Percentiles rank a stretch among this genome's conserved stretches.
Conservation (phyloP, 2,113 vertebrate species). For the Embiotoca jacksoni region DNA sequence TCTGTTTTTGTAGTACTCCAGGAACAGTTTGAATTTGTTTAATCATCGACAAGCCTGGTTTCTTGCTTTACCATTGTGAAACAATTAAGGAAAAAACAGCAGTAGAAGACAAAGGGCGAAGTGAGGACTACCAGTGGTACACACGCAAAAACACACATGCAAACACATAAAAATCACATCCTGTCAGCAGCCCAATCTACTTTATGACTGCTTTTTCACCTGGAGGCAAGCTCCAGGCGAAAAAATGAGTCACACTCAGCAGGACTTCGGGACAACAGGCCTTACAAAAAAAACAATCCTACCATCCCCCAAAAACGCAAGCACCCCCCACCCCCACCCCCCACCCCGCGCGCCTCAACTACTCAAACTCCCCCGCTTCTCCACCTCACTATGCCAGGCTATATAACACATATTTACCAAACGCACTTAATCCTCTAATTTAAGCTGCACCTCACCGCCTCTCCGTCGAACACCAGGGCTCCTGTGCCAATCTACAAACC, state of each 20-base stretch:
- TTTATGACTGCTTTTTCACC: conserved; percentile 77
- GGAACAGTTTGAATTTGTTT: conserved; percentile 6
- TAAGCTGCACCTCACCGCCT: conserved; percentile 9
- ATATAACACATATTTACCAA: conserved; percentile 56
- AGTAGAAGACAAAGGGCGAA: conserved; percentile 7
- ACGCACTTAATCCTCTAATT: conserved; percentile 43
- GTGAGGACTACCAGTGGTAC: background rate
- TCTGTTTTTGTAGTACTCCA: background rate
- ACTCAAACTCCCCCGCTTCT: background rate
- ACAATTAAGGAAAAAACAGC: conserved; percentile 20
- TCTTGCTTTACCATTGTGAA: conserved; percentile 26
- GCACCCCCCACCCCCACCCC: background rate
- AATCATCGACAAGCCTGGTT: background rate
- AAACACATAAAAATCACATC: conserved; percentile 60
- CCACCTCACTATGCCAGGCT: conserved; percentile 18
- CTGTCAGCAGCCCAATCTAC: conserved; percentile 59
- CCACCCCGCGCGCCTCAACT: background rate
- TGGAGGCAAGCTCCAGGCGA: conserved; percentile 43
- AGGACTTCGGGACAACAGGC: conserved; percentile 63
- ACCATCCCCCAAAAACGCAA: no score
- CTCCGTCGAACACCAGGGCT: conserved; percentile 8
- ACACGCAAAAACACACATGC: background rate
- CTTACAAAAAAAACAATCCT: conserved; percentile 19
- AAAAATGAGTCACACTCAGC: conserved; percentile 64
- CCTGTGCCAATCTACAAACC: conserved; percentile 42